These are phyloP conservation scores for Lepidothrix coronata DNA, from an alignment of 2,113 vertebrate genomes.

Conservation along the genomic window DNA sequence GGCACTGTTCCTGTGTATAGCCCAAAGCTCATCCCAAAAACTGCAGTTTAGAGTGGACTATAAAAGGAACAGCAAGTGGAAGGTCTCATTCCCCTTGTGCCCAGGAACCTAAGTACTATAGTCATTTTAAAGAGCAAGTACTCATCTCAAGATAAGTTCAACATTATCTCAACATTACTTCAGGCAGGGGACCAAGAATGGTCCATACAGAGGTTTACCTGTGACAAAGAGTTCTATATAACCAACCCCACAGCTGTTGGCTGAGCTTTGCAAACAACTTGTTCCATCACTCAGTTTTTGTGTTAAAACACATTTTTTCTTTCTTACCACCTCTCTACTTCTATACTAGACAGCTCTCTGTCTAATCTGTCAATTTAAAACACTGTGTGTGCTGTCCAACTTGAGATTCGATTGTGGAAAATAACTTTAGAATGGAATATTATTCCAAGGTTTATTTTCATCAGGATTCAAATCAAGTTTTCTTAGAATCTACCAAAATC, in stretches of 20 bases:
- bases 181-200: background rate
- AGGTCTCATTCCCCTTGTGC: background rate
- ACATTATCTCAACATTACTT: too few species aligned
- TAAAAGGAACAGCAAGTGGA: background rate
- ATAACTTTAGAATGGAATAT: background rate
- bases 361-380: background rate
- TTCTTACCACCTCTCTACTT: background rate
- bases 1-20: background rate
- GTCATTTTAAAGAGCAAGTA: background rate
- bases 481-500: background rate
- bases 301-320: background rate
- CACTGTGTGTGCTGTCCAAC: background rate
- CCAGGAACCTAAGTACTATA: background rate
- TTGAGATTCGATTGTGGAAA: background rate
- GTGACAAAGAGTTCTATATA: background rate
- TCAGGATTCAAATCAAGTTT: background rate
- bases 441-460: background rate
- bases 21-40: background rate
- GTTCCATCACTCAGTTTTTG: background rate
- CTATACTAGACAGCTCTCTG: background rate
- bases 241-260: background rate
- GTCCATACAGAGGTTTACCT: background rate
- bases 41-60: background rate
- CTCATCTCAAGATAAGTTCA: background rate
- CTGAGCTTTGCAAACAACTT: background rate